Percentiles rank a stretch among this genome's conserved stretches.
Evolutionary conservation across 2,888 invertebrate species (phyloP).

Genomic region (Norana najaformis): DNA sequence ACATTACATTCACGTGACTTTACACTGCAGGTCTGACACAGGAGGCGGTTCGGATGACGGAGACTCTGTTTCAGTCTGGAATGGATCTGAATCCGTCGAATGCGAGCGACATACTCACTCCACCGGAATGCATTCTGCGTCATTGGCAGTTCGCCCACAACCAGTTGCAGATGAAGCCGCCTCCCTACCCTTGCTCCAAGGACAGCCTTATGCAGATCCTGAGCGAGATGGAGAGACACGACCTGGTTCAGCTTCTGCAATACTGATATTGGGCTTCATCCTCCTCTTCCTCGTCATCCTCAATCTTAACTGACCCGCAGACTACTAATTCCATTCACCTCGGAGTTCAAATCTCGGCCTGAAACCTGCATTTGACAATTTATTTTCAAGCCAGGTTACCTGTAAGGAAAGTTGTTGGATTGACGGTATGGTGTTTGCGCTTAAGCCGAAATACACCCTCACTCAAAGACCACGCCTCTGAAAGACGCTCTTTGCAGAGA

Average conservation of each 20-base stretch:
- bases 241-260: constrained; percentile 1
- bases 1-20: background rate
- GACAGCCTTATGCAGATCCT: background rate
- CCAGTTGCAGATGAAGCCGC: background rate
- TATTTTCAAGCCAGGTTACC: background rate
- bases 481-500: background rate
- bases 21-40: background rate
- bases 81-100: constrained; percentile 13
- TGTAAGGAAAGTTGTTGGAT: background rate
- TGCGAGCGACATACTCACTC: constrained; percentile 1
- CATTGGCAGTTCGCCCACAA: constrained; percentile 26
- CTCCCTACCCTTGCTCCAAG: background rate
- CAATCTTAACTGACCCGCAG: background rate
- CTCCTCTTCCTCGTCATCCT: background rate
- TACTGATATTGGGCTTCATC: too few species aligned
- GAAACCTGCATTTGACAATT: background rate
- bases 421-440: background rate
- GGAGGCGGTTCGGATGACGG: background rate
- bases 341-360: background rate
- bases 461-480: background rate
- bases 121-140: constrained; percentile 19
- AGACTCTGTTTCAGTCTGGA: background rate
- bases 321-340: background rate
- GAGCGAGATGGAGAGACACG: background rate
- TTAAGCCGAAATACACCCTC: background rate